These are phyloP conservation scores for Dyspetes luteomarginatus DNA, from an alignment of 2,888 invertebrate species.

Conservation along the genomic window DNA sequence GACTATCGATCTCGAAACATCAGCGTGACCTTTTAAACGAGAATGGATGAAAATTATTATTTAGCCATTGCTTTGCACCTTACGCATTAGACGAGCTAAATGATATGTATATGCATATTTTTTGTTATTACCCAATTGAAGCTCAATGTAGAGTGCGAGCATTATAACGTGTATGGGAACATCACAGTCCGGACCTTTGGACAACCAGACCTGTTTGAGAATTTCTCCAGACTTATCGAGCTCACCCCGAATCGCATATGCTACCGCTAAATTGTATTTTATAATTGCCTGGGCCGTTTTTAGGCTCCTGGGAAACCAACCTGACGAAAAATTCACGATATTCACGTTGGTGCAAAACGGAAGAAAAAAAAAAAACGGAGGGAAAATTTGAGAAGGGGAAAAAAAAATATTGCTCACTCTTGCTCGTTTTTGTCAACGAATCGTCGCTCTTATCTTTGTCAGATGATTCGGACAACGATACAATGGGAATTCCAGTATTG, in stretches of 20 bases:
- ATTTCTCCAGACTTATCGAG: slow-evolving; percentile 87
- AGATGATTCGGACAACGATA: slow-evolving; percentile 73
- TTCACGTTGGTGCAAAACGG: no score
- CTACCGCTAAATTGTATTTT: slow-evolving; percentile 91
- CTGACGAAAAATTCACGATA: slow-evolving; percentile 76
- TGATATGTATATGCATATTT: background rate
- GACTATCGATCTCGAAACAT: slow-evolving; percentile 86
- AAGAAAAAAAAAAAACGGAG: slow-evolving; percentile 11
- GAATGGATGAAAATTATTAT: slow-evolving; percentile 17
- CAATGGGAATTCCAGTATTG: slow-evolving; percentile 81
- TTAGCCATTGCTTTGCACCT: no score
- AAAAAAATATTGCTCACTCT: no score
- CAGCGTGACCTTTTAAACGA: slow-evolving; percentile 84
- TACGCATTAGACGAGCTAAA: background rate
- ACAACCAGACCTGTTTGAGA: slow-evolving; percentile 85
- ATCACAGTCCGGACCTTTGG: slow-evolving; percentile 84
- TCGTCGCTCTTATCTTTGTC: slow-evolving; percentile 72
- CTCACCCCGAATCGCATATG: slow-evolving; percentile 90
- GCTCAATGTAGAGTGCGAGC: slow-evolving; percentile 87
- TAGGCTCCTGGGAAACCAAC: slow-evolving; percentile 87
- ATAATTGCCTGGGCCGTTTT: slow-evolving; percentile 89
- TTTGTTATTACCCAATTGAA: slow-evolving; percentile 85
- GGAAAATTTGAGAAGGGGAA: background rate
- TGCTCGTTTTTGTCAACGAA: slow-evolving; percentile 28
- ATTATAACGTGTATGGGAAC: slow-evolving; percentile 87